Evolutionary conservation across 2,797 vertebrate genomes (phyloP).

Genomic region (Rhabdophis nuchalis): DNA sequence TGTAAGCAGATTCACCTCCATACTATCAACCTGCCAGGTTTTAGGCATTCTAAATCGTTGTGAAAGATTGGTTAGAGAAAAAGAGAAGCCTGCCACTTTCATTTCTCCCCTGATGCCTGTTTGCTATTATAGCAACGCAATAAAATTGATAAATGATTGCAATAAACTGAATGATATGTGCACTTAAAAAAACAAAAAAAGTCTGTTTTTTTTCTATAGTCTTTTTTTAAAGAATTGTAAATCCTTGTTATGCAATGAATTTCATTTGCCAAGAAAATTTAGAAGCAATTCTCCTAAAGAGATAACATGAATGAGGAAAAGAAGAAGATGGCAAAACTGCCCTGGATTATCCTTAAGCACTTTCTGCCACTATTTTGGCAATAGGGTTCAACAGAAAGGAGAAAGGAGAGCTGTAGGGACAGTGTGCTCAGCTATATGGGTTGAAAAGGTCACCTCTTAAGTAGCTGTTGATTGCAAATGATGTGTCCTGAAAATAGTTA

Average conservation of each 20-base stretch:
- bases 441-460: neutral
- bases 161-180: slow-evolving; percentile 20
- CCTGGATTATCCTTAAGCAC: neutral
- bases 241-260: neutral
- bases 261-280: slow-evolving; percentile 1
- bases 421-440: neutral
- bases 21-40: neutral
- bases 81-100: neutral
- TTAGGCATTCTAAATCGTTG: neutral
- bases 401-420: neutral
- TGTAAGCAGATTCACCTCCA: neutral
- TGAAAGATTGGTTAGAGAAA: neutral
- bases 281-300: slow-evolving; percentile 4
- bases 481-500: neutral
- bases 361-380: neutral
- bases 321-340: neutral
- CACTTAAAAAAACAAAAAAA: slow-evolving; percentile 3
- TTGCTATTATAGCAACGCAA: neutral
- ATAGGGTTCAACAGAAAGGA: neutral
- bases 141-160: slow-evolving; percentile 1
- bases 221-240: neutral
- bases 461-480: neutral
- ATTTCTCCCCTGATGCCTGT: slow-evolving; percentile 4
- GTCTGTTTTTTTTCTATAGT: neutral
- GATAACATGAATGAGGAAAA: neutral